Base-by-base conservation (phyloP, 2,113 vertebrate species). In the Ascaphus truei region DNA sequence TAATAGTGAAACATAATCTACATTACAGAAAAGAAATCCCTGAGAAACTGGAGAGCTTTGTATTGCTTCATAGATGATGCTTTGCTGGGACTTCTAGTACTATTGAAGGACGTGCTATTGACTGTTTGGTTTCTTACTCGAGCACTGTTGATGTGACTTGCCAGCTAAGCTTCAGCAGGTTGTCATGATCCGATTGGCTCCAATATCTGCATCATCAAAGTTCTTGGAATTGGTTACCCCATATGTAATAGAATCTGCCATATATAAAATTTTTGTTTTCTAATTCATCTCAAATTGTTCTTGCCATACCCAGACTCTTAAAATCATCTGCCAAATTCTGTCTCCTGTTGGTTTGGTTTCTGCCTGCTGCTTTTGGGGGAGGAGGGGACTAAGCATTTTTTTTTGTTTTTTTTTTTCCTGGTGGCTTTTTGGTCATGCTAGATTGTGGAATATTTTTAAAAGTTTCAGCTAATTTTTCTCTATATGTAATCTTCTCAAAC, bases 21-120 rank as follows among this genome's bases (percentile, higher is more conserved):
- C 39, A 34, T 61, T 99, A 95, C 62, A 78, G 84, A 75, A 95
- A 96, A 59, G 88, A 94, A 75, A 97, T 99, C 81, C 97, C 97
- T 11, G 93, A 96, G 80, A 96, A 96, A 76, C 89, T 99, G 45
- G 96, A 96, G 85, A 92, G 93, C 65, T 99, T 99, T 7, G 93
- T 99, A 79, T 81, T 95, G 56, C 94, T 99, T 62, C 97, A 99
- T 76, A 98, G 96, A 96, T 99, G 88, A 93, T 93, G 79, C 78
- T 26, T 18, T 73, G 79, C 47, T 72, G 13, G 64, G 72, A 1
- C 72, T 47, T 47, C 72, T 72, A 73, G 66, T 75, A 50, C 77
- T 80, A 69, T 51, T 61, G 65, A 79, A 79, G 82, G 85, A 79
- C 20, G 81, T 76, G 45, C 74, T 80, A 71, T 60, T 81, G 78